Evolutionary conservation across 2,113 vertebrate genomes (phyloP).

Genomic region (Toxotes jaculatrix): DNA sequence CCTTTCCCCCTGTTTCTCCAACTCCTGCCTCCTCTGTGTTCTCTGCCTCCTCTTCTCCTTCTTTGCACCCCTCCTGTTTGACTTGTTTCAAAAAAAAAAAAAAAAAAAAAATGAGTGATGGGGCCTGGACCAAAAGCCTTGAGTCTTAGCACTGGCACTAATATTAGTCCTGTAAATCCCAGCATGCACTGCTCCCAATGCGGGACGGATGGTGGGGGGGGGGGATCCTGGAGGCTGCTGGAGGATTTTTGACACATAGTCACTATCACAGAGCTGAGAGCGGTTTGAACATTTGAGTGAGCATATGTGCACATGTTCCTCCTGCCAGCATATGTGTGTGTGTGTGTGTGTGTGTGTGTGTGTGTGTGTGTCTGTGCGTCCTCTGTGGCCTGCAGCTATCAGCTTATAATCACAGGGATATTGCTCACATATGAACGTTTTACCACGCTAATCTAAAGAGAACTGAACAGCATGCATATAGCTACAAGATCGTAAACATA

Average conservation of each 20-base stretch:
- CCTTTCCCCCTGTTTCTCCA: constrained; percentile 25
- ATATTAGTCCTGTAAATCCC: constrained; percentile 49
- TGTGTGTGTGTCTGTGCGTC: not conserved
- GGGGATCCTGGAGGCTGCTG: constrained; percentile 34
- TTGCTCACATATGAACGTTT: not conserved
- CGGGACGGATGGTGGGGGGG: constrained; percentile 19
- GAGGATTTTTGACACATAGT: constrained; percentile 29
- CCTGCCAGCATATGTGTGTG: constrained; percentile 5
- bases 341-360: not conserved
- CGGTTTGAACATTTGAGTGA: constrained; percentile 8
- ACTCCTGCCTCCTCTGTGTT: not conserved
- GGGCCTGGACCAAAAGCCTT: constrained; percentile 4
- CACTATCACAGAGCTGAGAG: constrained; percentile 21
- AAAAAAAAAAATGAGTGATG: constrained; percentile 31
- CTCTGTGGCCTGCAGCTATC: constrained; percentile 7
- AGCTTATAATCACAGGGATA: not conserved
- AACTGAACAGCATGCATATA: not conserved
- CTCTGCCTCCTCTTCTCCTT: not conserved
- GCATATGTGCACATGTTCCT: constrained; percentile 23
- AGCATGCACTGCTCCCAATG: constrained; percentile 33
- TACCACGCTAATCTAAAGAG: not conserved
- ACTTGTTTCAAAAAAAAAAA: no score
- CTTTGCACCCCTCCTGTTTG: constrained; percentile 15
- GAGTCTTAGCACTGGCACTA: constrained; percentile 28
- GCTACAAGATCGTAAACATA: not conserved